These are phyloP conservation scores for Hormaphis cornu DNA, from an alignment of 1,140 invertebrate species.

Conservation along the genomic window DNA sequence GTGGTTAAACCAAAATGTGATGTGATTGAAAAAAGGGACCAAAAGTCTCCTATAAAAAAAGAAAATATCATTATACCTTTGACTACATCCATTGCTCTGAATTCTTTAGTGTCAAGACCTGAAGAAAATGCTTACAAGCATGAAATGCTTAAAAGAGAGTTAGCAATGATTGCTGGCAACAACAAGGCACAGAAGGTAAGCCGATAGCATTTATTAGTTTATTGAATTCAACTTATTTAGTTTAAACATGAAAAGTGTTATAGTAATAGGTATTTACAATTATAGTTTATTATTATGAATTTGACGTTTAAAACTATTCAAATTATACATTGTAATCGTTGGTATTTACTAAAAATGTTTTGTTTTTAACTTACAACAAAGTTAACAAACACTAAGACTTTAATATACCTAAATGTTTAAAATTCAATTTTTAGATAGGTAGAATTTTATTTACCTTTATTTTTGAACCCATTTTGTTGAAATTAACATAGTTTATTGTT, in stretches of 20 bases:
- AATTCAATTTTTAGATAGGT: too few species aligned
- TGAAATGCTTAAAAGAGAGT: constrained; percentile 25
- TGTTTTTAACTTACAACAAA: too few species aligned
- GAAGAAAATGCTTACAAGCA: constrained; percentile 29
- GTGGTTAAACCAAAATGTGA: constrained; percentile 15
- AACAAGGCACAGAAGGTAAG: constrained; percentile 23
- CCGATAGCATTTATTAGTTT: background rate
- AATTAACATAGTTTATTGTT: too few species aligned
- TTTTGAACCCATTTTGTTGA: too few species aligned
- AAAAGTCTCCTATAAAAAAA: constrained; percentile 17
- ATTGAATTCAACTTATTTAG: too few species aligned
- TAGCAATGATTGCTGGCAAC: constrained; percentile 28
- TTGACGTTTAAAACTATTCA: background rate
- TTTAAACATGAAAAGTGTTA: too few species aligned
- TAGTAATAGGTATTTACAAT: too few species aligned
- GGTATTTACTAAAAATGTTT: too few species aligned
- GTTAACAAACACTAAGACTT: too few species aligned
- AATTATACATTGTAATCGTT: too few species aligned
- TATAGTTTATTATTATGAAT: background rate
- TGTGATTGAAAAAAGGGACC: constrained; percentile 15
- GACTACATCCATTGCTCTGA: constrained; percentile 19
- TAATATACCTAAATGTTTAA: too few species aligned
- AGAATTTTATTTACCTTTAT: too few species aligned
- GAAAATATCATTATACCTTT: constrained; percentile 27
- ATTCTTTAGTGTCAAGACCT: constrained; percentile 21